Percentiles rank a stretch among this genome's conserved stretches.
phyloP scores from a whole-genome alignment of 2,113 vertebrate species.

The Hippoglossus stenolepis region DNA sequence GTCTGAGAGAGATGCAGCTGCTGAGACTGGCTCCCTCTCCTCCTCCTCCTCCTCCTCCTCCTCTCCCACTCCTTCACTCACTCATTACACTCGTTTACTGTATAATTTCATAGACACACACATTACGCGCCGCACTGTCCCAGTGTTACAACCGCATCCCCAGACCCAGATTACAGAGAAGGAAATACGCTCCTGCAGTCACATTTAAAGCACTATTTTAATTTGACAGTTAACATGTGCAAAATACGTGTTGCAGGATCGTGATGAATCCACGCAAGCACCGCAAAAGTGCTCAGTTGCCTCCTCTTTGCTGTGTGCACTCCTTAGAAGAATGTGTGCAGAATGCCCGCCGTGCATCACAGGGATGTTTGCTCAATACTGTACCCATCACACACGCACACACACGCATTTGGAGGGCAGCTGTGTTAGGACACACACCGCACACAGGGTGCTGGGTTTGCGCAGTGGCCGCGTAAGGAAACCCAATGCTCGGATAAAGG shows the following conservation, averaged over 20 bases:
- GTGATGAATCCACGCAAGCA: background rate
- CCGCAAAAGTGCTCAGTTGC: background rate
- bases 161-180: slow-evolving; percentile 11
- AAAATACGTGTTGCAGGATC: background rate
- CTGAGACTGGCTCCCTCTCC: slow-evolving; percentile 30
- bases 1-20: slow-evolving; percentile 59
- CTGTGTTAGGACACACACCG: slow-evolving; percentile 27
- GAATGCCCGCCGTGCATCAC: background rate
- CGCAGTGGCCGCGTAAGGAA: slow-evolving; percentile 44
- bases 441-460: slow-evolving; percentile 43
- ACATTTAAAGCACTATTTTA: background rate
- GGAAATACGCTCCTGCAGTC: background rate
- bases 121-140: slow-evolving; percentile 9
- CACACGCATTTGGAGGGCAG: background rate
- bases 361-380: slow-evolving; percentile 20
- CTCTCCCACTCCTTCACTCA: slow-evolving; percentile 34
- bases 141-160: background rate
- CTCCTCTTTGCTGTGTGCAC: background rate
- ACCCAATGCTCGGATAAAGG: background rate
- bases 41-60: background rate
- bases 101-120: slow-evolving; percentile 36
- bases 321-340: background rate
- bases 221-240: background rate
- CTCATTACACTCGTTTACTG: slow-evolving; percentile 59
- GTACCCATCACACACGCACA: background rate